phyloP scores from a whole-genome alignment of 2,113 vertebrate species.

The Grammomys dolichurus region DNA sequence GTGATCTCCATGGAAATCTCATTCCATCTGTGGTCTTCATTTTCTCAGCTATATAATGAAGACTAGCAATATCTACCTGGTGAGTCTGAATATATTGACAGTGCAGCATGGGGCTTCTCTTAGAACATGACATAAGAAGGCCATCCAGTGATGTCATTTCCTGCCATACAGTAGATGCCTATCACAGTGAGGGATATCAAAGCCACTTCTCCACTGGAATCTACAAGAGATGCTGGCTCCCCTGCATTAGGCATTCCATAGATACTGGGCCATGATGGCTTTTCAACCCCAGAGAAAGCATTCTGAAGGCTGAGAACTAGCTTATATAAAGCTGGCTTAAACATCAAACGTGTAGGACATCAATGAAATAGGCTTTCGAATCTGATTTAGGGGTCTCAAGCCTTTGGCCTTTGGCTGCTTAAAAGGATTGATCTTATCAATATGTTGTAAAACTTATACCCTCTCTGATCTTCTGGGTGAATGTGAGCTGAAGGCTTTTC shows the following conservation, averaged over 20 bases:
- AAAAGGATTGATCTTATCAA: constrained; percentile 52
- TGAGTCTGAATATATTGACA: not conserved
- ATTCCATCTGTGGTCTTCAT: not conserved
- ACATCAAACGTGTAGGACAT: constrained; percentile 60
- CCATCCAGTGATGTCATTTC: not conserved
- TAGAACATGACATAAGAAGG: not conserved
- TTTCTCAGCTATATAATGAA: not conserved
- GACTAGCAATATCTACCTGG: not conserved
- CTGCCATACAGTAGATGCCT: not conserved
- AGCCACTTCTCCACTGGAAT: not conserved
- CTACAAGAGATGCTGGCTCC: not conserved
- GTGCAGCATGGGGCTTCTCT: not conserved
- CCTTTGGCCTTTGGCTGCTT: constrained; percentile 62
- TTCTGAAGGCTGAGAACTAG: constrained; percentile 34
- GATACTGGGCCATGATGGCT: not conserved
- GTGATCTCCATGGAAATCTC: not conserved
- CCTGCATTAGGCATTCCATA: not conserved
- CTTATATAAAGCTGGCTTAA: constrained; percentile 68
- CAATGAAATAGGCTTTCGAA: constrained; percentile 62
- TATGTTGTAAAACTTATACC: constrained; percentile 5
- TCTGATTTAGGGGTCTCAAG: constrained; percentile 62
- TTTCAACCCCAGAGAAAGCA: constrained; percentile 35
- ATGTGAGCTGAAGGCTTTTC: not conserved
- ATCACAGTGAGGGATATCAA: not conserved
- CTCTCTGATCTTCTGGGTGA: constrained; percentile 28